Percentiles rank a stretch among this genome's conserved stretches.
These are phyloP conservation scores for Heliopora coerulea DNA, from an alignment of 92 coral and sea anemone genomes.

Conservation along the genomic window DNA sequence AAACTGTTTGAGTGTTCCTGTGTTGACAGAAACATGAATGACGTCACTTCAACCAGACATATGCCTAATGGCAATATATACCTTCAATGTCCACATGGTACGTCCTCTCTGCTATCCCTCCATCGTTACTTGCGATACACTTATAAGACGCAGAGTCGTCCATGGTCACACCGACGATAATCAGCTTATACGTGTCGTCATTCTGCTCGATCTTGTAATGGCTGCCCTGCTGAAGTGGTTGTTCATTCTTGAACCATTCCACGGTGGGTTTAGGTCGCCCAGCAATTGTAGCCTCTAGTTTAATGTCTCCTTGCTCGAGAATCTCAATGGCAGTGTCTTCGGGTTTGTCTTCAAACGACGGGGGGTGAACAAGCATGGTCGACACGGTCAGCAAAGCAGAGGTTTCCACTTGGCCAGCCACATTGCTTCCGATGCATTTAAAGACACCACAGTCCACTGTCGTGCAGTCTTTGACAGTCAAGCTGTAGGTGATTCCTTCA, in stretches of 20 bases:
- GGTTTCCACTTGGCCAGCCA: slow-evolving; percentile 75
- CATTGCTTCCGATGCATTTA: slow-evolving; percentile 76
- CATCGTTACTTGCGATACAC: slow-evolving; percentile 71
- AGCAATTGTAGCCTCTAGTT: slow-evolving; percentile 67
- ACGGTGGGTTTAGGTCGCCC: slow-evolving; percentile 63
- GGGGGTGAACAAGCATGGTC: slow-evolving; percentile 58
- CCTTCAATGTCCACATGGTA: slow-evolving; percentile 81
- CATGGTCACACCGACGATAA: slow-evolving; percentile 67
- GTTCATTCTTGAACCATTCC: slow-evolving; percentile 76
- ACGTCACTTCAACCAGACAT: too few species aligned
- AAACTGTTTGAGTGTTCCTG: too few species aligned
- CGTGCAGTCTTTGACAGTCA: slow-evolving; percentile 70
- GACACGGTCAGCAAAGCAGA: slow-evolving; percentile 70
- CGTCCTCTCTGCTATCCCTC: slow-evolving; percentile 68
- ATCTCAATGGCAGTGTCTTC: slow-evolving; percentile 59
- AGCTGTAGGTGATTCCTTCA: slow-evolving; percentile 87
- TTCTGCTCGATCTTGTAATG: slow-evolving; percentile 59
- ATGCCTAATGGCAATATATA: not conserved
- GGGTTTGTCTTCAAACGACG: slow-evolving; percentile 66
- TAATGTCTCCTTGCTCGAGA: slow-evolving; percentile 75
- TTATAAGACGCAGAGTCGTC: slow-evolving; percentile 76
- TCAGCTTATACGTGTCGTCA: slow-evolving; percentile 67
- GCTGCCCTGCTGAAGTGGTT: slow-evolving; percentile 50
- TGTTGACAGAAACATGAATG: too few species aligned
- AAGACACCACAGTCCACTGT: slow-evolving; percentile 74